Evolutionary conservation across 2,888 invertebrate genomes (phyloP).

Genomic region (Hydraecia micacea): DNA sequence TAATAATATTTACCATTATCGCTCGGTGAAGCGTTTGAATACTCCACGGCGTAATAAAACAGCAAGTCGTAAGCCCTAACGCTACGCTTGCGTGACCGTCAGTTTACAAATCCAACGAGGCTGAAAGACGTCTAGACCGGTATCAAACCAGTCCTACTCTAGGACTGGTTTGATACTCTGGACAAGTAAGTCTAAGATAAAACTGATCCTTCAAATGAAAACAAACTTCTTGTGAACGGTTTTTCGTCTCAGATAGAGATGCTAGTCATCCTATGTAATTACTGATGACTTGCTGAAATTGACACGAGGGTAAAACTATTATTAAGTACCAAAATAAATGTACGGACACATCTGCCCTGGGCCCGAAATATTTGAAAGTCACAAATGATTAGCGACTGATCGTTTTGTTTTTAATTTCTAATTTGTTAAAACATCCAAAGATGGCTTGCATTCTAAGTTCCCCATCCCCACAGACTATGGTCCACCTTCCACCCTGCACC

Average conservation of each 20-base stretch:
- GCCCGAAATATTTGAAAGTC: constrained; percentile 10
- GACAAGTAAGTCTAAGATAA: constrained; percentile 13
- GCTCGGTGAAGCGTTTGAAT: constrained; percentile 4
- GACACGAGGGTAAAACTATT: background rate
- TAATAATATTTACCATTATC: background rate
- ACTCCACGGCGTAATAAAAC: constrained; percentile 16
- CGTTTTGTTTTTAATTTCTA: background rate
- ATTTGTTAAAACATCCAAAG: background rate
- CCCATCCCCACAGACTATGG: background rate
- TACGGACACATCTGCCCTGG: constrained; percentile 16
- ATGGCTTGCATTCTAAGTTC: background rate
- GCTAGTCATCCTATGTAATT: constrained; percentile 21
- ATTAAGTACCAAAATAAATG: constrained; percentile 31
- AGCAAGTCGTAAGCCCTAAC: background rate
- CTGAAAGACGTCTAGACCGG: constrained; percentile 42
- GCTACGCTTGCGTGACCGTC: constrained; percentile 3
- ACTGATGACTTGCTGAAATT: constrained; percentile 22
- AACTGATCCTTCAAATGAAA: constrained; percentile 5
- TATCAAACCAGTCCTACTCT: constrained; percentile 47
- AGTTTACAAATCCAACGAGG: constrained; percentile 12
- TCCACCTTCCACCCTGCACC: background rate
- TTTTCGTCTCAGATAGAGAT: constrained; percentile 1
- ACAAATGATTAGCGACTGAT: constrained; percentile 9
- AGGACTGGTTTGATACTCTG: too few relatives aligned
- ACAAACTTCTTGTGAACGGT: constrained; percentile 11